These are phyloP conservation scores for Lepisosteus oculatus DNA, from an alignment of 2,113 vertebrate species.

Conservation along the genomic window DNA sequence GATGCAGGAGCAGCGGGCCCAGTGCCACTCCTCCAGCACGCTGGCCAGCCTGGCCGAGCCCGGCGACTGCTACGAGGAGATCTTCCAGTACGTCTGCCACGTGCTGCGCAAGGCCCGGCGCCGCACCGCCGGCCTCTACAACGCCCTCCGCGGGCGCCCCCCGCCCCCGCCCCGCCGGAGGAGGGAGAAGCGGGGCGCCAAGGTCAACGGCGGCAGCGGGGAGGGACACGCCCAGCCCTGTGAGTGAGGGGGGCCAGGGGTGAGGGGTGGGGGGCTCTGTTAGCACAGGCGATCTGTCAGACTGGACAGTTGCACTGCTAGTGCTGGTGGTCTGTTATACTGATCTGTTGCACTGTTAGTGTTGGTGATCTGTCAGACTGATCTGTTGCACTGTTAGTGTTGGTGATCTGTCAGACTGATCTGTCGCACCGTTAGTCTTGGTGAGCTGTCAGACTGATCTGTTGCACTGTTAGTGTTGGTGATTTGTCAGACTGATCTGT, in stretches of 20 bases:
- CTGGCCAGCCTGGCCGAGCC: conserved; percentile 89
- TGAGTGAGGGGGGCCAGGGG: conserved; percentile 39
- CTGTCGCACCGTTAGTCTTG: no score
- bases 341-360: no score
- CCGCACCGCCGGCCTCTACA: conserved; percentile 71
- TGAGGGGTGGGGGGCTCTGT: not conserved
- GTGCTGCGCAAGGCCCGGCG: conserved; percentile 82
- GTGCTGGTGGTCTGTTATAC: no score
- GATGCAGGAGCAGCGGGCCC: conserved; percentile 93
- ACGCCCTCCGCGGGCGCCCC: conserved; percentile 70
- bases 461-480: no score
- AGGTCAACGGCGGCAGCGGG: conserved; percentile 54
- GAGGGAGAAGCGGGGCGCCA: conserved; percentile 19
- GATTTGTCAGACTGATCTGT: no score
- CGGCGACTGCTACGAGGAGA: conserved; percentile 91
- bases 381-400: no score
- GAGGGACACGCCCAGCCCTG: conserved; percentile 54
- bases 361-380: no score
- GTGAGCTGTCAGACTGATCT: no score
- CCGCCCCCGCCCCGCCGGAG: conserved; percentile 53
- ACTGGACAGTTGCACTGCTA: no score
- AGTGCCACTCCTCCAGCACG: conserved; percentile 87
- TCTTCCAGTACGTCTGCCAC: conserved; percentile 93
- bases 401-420: no score
- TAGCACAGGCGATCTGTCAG: no score